phyloP scores from a whole-genome alignment of 2,888 invertebrate species.

The Sicus ferrugineus region DNA sequence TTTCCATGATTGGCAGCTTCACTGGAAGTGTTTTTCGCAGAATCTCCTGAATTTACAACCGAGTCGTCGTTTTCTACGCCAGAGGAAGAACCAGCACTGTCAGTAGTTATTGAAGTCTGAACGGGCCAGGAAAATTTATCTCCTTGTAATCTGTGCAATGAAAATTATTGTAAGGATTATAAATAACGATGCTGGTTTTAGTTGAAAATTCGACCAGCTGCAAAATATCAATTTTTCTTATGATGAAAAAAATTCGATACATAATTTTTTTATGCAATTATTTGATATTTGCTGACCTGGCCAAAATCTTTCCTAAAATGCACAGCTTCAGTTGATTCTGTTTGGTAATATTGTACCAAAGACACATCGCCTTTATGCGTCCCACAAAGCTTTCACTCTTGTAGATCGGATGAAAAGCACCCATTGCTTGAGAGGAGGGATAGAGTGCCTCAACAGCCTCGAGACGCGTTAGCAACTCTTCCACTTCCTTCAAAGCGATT shows the following conservation, averaged over 20 bases:
- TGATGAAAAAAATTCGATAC: too few species aligned
- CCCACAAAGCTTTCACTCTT: constrained; percentile 62
- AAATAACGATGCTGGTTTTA: too few species aligned
- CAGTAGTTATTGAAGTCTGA: constrained; percentile 57
- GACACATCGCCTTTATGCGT: constrained; percentile 76
- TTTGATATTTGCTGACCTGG: constrained; percentile 47
- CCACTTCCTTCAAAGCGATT: constrained; percentile 77
- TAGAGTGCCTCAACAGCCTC: constrained; percentile 82
- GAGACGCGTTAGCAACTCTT: constrained; percentile 74
- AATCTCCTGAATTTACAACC: constrained; percentile 58
- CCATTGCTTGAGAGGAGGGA: constrained; percentile 84
- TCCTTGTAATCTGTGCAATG: constrained; percentile 55
- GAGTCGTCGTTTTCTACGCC: constrained; percentile 62
- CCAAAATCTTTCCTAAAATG: constrained; percentile 75
- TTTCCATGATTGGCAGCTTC: constrained; percentile 41
- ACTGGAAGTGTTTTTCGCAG: constrained; percentile 47
- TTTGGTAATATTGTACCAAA: constrained; percentile 90
- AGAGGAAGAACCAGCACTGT: constrained; percentile 57
- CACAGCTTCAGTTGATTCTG: constrained; percentile 84
- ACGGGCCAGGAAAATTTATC: constrained; percentile 64
- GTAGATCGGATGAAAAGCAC: constrained; percentile 73
- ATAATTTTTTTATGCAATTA: too few species aligned
- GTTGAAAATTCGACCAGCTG: too few species aligned
- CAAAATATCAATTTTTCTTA: too few species aligned
- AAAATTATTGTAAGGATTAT: background rate